phyloP scores from a whole-genome alignment of 2,797 vertebrate species.

The Buceros bicornis region DNA sequence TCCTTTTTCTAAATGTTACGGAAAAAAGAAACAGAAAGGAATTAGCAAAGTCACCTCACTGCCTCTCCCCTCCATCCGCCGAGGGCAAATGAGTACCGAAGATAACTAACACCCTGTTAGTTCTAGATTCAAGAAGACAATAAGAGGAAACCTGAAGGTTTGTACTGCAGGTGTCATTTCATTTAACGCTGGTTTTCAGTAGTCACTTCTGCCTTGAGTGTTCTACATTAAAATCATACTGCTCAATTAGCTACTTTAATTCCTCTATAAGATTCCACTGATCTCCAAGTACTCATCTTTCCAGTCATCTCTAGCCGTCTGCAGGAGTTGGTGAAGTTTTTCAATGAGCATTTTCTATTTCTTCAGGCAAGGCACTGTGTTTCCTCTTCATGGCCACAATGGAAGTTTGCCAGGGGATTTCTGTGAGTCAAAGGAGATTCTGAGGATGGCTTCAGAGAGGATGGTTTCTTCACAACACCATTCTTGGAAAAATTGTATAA shows the following conservation, averaged over 20 bases:
- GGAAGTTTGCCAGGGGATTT: constrained; percentile 31
- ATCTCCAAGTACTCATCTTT: not conserved
- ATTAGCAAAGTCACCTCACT: not conserved
- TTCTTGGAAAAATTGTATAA: constrained; percentile 12
- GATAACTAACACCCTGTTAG: not conserved
- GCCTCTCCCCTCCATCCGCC: not conserved
- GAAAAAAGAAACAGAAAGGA: not conserved
- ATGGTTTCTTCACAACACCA: not conserved
- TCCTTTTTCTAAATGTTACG: not conserved
- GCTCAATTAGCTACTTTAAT: constrained; percentile 31
- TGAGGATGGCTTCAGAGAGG: not conserved
- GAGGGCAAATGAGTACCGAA: not conserved
- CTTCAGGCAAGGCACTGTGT: constrained; percentile 43
- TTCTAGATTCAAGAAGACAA: not conserved
- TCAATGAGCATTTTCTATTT: constrained; percentile 36
- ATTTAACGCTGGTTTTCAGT: not conserved
- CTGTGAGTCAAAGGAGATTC: not conserved
- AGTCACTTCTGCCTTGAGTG: constrained; percentile 3
- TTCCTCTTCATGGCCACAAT: constrained; percentile 26
- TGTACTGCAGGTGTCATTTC: not conserved
- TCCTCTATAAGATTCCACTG: not conserved
- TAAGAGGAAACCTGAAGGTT: not conserved
- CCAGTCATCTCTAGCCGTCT: not conserved
- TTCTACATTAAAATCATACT: constrained; percentile 13
- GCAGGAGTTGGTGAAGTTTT: constrained; percentile 18